Base-by-base conservation (phyloP, 2,113 vertebrate species). In the Aramus guarauna region DNA sequence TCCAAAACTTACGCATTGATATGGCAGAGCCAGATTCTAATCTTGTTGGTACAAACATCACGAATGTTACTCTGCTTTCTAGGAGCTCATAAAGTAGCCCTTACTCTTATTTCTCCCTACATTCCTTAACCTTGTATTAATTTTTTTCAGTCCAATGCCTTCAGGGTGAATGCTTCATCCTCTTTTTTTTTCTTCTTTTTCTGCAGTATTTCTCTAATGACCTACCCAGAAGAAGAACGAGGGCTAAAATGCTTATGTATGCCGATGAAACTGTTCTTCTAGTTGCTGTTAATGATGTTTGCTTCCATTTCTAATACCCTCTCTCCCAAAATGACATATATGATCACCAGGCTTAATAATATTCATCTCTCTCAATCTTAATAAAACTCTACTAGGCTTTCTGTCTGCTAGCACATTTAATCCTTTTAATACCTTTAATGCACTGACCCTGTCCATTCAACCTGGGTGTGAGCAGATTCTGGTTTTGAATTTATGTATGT, bases 361-460 rank as follows among this genome's bases (percentile, higher is more conserved):
- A 94, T 95, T 95, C 56, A 89, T 96, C 64, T 95, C 69, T 94
- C 71, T 97, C 82, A 88, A 88, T 96, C 94, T 96, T 90, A 95
- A 97, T 94, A 96, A 97, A 97, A 83, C 37, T 87, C 74, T 75
- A 9, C 68, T 47, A 82, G 81, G 62, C 45, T 76, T 55, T 80
- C 73, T 22, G 5, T 80, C 69, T 92, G 85, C 62, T 80, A 93
- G 72, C 83, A 72, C 58, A 94, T 90, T 95, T 97, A 96, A 97
- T 97, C 77, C 75, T 85, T 73, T 71, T 95, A 90, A 96, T 91
- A 91, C 79, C 29, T 72, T 91, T 92, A 93, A 95, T 92, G 43
- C 36, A 77, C 58, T 88, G 76, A 96, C 87, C 87, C 90, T 91
- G 27, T 60, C 75, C 79, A 26, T 78, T 95, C 90, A 95, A 47